Evolutionary conservation across 2,888 invertebrate genomes (phyloP).

Genomic region (Tetrapedia diversipes): DNA sequence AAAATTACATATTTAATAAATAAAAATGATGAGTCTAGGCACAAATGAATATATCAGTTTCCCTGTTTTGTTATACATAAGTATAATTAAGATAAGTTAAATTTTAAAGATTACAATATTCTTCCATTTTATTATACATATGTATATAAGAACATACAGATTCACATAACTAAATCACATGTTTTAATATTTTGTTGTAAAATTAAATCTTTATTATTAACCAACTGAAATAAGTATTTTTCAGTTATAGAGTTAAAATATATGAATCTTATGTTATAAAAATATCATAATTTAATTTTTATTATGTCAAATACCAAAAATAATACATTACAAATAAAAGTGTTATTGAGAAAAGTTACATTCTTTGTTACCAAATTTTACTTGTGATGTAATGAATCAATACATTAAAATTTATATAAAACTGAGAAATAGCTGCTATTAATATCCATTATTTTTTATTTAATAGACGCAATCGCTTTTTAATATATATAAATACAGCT

Average conservation of each 20-base stretch:
- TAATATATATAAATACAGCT: neutral
- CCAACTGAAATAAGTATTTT: slow-evolving; percentile 16
- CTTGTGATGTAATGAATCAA: slow-evolving; percentile 55
- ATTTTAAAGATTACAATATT: slow-evolving; percentile 6
- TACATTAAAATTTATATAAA: slow-evolving; percentile 51
- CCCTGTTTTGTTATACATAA: slow-evolving; percentile 28
- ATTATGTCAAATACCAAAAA: slow-evolving; percentile 34
- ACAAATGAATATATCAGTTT: slow-evolving; percentile 42
- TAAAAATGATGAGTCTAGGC: slow-evolving; percentile 57
- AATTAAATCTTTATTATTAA: slow-evolving; percentile 12
- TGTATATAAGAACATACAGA: slow-evolving; percentile 44
- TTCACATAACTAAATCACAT: slow-evolving; percentile 13
- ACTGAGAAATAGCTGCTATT: slow-evolving; percentile 3
- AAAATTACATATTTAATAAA: slow-evolving; percentile 61
- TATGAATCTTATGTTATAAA: slow-evolving; percentile 13
- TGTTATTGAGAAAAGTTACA: slow-evolving; percentile 39
- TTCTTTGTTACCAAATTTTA: slow-evolving; percentile 47
- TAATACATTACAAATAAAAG: slow-evolving; percentile 31
- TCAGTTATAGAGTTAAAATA: slow-evolving; percentile 9
- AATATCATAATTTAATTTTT: slow-evolving; percentile 27
- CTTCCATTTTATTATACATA: slow-evolving; percentile 34
- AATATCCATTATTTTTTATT: slow-evolving; percentile 5
- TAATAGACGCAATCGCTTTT: slow-evolving; percentile 1
- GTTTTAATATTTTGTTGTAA: slow-evolving; percentile 43
- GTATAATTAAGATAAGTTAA: slow-evolving; percentile 7